Base-by-base conservation (phyloP, 2,888 invertebrate genomes). In the Andrena fulva region DNA sequence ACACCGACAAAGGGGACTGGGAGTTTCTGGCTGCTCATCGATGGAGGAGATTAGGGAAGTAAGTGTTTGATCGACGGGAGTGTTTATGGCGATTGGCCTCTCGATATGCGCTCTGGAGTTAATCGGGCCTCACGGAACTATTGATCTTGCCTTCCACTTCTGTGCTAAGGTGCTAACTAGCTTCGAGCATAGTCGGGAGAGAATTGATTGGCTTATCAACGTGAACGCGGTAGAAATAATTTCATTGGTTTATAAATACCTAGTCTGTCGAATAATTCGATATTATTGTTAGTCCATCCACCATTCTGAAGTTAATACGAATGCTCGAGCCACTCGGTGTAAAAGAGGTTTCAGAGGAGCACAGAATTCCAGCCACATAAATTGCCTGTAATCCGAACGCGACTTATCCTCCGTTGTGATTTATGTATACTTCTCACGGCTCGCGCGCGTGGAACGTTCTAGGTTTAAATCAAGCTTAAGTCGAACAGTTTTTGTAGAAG, bases 351-450 rank as follows among this genome's bases (percentile, higher is more conserved):
- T 71, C 42, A 16, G 42, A 42, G 27, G 63, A 48, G 12, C 59
- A 31, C 20, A 24, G 54, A 56, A 27, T 31, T 59, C 24, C 33
- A 8, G 48, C 20, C 31, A 50, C 42, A 74, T 79, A 82, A 70
- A 82, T 82, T 79, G 33, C 50, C 20, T 54, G 74, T 82, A 74
- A 82, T 74, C 79, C 81, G 24, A 66, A 31, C 24, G 35, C 60
- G 42, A 24, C 54, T 74, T 70, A n/a, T 52, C 66, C 73, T 70
- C 70, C 48, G 60, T 27, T n/a, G 16, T 56, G 74, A 82, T 64
- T 82, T 72, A 63, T 82, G 64, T 70, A 42, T 5, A 42, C 42
- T 60, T 35, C 27, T 70, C 52, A 12, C 50, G 52, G 50, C 66
- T 10, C 42, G 7, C 2, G 52, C 8, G 35, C 29, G 33, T 56